Evolutionary conservation across 2,797 vertebrate species (phyloP).

Genomic region (Syncerus caffer): DNA sequence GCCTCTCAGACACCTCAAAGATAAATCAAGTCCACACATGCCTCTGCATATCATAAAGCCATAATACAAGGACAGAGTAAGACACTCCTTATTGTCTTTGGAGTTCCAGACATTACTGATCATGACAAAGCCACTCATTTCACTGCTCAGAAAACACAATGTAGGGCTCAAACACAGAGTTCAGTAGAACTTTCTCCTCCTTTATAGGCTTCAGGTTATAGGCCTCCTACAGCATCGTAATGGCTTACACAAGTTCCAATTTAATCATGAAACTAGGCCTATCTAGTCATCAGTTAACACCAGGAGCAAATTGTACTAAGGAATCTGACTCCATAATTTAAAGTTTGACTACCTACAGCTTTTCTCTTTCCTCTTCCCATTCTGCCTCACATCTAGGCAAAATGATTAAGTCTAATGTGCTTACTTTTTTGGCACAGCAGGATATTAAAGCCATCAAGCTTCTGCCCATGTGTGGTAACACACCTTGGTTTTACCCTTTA

Average conservation of each 20-base stretch:
- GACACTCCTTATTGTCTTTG: neutral
- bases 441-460: neutral
- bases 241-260: neutral
- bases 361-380: neutral
- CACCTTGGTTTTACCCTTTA: neutral
- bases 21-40: neutral
- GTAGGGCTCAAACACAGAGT: neutral
- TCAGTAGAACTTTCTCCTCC: neutral
- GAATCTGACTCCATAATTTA: neutral
- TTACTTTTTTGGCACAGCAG: neutral
- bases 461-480: neutral
- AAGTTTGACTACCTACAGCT: neutral
- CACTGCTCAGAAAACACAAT: neutral
- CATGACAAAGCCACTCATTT: neutral
- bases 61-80: neutral
- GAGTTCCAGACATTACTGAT: neutral
- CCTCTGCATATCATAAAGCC: neutral
- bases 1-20: neutral
- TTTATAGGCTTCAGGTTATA: neutral
- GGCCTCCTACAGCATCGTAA: neutral
- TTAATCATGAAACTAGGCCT: neutral
- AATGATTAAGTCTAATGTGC: neutral
- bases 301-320: neutral
- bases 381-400: neutral
- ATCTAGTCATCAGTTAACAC: neutral